Evolutionary conservation across 2,797 vertebrate species (phyloP).

Genomic region (Tenualosa thibaudeaui): DNA sequence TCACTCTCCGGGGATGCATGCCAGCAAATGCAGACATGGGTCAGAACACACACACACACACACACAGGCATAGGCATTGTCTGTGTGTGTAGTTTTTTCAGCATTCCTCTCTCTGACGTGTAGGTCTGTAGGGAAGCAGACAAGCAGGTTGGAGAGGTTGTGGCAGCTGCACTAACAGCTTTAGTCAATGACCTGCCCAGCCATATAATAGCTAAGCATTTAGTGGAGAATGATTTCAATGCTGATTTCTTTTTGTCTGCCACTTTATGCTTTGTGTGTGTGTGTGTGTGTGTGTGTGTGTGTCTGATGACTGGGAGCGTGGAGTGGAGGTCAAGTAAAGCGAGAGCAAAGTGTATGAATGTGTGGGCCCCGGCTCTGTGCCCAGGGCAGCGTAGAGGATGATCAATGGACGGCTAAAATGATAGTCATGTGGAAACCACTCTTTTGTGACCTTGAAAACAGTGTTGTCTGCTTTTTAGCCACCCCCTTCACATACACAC

Average conservation of each 20-base stretch:
- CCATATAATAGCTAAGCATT: neutral
- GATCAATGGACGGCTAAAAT: conserved; percentile 45
- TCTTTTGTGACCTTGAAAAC: conserved; percentile 55
- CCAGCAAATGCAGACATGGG: conserved; percentile 40
- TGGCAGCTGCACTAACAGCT: neutral
- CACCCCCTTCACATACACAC: neutral
- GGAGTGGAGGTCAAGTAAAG: conserved; percentile 33
- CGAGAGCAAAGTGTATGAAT: conserved; percentile 18
- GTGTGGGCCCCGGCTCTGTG: neutral
- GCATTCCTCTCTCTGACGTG: conserved; percentile 20
- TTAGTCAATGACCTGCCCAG: neutral
- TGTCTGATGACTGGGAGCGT: conserved; percentile 27
- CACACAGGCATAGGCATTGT: neutral
- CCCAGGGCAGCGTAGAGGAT: neutral
- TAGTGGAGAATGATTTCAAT: conserved; percentile 42
- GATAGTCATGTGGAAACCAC: conserved; percentile 44
- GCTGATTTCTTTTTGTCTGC: conserved; percentile 23
- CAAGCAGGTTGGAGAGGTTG: conserved; percentile 30
- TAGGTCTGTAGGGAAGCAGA: neutral
- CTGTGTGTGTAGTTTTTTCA: neutral
- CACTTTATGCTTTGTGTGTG: conserved; percentile 19
- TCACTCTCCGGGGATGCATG: conserved; percentile 47
- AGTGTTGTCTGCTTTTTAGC: conserved; percentile 5
- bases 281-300: conserved; percentile 31
- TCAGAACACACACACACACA: conserved; percentile 12